phyloP scores from a whole-genome alignment of 2,797 vertebrate species.

The Iguana delicatissima region DNA sequence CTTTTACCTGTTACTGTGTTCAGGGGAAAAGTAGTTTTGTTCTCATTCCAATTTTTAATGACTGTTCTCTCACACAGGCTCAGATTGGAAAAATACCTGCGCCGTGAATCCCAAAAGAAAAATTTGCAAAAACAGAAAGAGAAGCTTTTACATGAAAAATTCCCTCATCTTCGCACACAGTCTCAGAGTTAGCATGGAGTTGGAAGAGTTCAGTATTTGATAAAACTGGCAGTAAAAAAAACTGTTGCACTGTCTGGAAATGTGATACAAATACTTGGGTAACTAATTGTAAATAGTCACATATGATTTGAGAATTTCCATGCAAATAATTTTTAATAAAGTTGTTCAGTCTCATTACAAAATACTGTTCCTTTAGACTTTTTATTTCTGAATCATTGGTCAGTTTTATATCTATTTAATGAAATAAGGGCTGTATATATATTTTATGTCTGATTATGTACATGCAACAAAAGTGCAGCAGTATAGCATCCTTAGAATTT shows the following conservation, averaged over 20 bases:
- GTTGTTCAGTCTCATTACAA: background rate
- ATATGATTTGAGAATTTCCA: background rate
- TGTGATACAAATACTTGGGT: background rate
- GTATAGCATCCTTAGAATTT: background rate
- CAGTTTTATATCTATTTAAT: background rate
- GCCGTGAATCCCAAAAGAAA: slow-evolving; percentile 67
- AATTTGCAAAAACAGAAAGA: slow-evolving; percentile 70
- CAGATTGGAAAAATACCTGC: slow-evolving; percentile 81
- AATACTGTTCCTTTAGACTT: background rate
- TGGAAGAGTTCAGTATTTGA: background rate
- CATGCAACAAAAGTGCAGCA: background rate
- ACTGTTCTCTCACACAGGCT: slow-evolving; percentile 13
- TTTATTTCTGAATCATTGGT: background rate
- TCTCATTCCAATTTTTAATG: background rate
- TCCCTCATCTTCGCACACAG: slow-evolving; percentile 79
- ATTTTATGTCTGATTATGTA: background rate
- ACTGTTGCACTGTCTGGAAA: background rate
- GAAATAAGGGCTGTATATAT: background rate
- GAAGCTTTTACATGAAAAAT: slow-evolving; percentile 79
- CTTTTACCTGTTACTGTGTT: background rate
- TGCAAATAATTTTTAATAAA: slow-evolving; percentile 12
- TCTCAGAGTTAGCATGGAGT: slow-evolving; percentile 36
- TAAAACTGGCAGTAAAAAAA: background rate
- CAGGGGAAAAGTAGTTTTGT: background rate
- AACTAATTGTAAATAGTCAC: background rate